Base-by-base conservation (phyloP, 2,888 invertebrate genomes). In the Amaurobius ferox region DNA sequence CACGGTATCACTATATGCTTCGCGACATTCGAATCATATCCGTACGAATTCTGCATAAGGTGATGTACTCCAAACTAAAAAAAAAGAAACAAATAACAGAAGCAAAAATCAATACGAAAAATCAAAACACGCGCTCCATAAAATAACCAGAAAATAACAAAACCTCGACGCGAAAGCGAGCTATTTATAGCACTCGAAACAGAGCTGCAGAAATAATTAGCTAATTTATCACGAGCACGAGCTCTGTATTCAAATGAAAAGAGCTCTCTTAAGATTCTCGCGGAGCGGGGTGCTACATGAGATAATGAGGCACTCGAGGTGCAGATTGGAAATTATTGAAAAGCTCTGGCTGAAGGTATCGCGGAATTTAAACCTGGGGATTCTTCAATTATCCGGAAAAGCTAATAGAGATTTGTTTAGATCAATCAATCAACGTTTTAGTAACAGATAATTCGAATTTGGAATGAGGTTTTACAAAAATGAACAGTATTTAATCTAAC, bases 131-230 rank as follows among this genome's bases (percentile, higher is more conserved):
- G n/a, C 44, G 6, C 16, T 44, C 2, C 2, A 16, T 2, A 9
- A 16, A 16, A 44, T 16, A 9, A 16, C 6, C 9, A 35, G 35
- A 35, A 35, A 35, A 35, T 35, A 35, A 35, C 5, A 44, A 44
- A 44, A 9, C 44, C 2, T 2, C n/a, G n/a, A 2, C 44, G n/a
- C n/a, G 44, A 35, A 35, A 44, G 16, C 44, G 71, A 71, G 79
- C 79, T 79, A 79, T 79, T 79, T 71, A 70, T 79, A 71, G 70
- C 78, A 44, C 71, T 71, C 71, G n/a, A 39, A 64, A 44, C 29
- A 32, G 35, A 61, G 40, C 23, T 19, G 71, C 30, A 30, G 30
- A 39, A 35, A 71, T 79, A 79, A 79, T 79, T 79, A 79, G 79
- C 64, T 71, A 79, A 79, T 79, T 79, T 79, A 44, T 44, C 44